Evolutionary conservation across 23 tunicate species (phyloP), one percentile per base, ranked within the genome.

Genomic region (Botrylloides violaceus): DNA sequence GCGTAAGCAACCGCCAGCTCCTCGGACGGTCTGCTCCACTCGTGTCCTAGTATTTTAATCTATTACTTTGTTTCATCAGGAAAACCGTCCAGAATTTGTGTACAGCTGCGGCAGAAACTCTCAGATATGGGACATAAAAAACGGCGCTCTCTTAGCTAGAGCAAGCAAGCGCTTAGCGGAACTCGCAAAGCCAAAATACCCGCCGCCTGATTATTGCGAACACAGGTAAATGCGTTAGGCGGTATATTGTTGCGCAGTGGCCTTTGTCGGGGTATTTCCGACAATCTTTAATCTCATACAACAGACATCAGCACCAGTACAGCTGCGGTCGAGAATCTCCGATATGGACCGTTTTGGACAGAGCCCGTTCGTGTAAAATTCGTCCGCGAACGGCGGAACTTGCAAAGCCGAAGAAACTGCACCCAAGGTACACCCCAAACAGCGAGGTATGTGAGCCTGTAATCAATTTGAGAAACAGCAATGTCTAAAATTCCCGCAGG

Each of bases 251-350:
- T 47, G 55, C 18, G 18, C 12, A 47, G 15, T 47, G 55, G 18
- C 18, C 12, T 12, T 18, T 47, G 12, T 47, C 15, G 12, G 15
- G 18, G 12, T 18, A 47, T 47, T 47, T 47, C 18, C 18, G 55
- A 12, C 18, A 47, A 47, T 18, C 12, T 12, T 12, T 47, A 47
- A 47, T 47, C 12, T 47, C 55, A 47, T 47, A 12, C 55, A 47
- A 9, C 79, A 87, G 95, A 61, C 71, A 65, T 39, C 75, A 80
- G 32, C 86, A 80, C 68, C 86, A 74, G 26, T 87, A 73, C 49
- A 82, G 95, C 32, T 87, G 95, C 59, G 95, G 95, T 0, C 73
- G 95, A 2, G 86, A 76, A 5, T 87, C 95, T 12, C 86, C 95
- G 9, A 70, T 87, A 34, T 87, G 95, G 95, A 58, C 61, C 20